A percentile compares a stretch with the other conserved stretches of the same genome.
These are phyloP conservation scores for Rutilus rutilus DNA, from an alignment of 2,113 vertebrate genomes.

Conservation along the genomic window DNA sequence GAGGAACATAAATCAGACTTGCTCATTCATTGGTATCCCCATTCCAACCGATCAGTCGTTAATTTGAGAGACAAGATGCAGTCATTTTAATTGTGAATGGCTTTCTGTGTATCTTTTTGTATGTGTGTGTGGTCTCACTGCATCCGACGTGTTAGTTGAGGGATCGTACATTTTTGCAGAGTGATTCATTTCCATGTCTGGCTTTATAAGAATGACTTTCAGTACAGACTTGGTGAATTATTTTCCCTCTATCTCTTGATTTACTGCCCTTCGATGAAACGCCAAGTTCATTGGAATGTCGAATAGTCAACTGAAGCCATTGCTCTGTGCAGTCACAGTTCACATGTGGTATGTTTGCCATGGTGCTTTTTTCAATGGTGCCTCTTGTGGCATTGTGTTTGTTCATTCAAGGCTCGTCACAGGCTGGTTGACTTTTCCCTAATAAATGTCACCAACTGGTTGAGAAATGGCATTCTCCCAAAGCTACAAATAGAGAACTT, in stretches of 20 bases:
- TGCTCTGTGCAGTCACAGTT: slow-evolving; percentile 57
- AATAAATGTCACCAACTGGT: slow-evolving; percentile 64
- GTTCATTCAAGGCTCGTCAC: slow-evolving; percentile 65
- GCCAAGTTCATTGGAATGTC: slow-evolving; percentile 62
- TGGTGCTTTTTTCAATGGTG: slow-evolving; percentile 62
- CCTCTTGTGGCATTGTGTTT: slow-evolving; percentile 62
- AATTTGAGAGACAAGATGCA: background rate
- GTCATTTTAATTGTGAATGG: background rate
- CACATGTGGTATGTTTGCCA: slow-evolving; percentile 50
- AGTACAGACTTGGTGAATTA: slow-evolving; percentile 4
- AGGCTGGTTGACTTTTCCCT: slow-evolving; percentile 67
- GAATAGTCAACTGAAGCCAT: slow-evolving; percentile 59
- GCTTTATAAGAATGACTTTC: slow-evolving; percentile 25
- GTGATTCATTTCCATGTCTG: slow-evolving; percentile 43
- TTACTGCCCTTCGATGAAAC: slow-evolving; percentile 62
- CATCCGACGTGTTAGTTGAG: slow-evolving; percentile 4
- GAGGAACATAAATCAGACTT: background rate
- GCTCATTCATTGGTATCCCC: background rate
- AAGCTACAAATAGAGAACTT: slow-evolving; percentile 31
- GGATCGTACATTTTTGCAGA: slow-evolving; percentile 7
- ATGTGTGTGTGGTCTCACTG: slow-evolving; percentile 40
- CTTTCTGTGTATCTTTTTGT: background rate
- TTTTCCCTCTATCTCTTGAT: slow-evolving; percentile 55
- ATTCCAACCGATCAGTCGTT: background rate
- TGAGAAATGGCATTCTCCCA: slow-evolving; percentile 65